Conservation (phyloP, 1,140 invertebrate genomes). For the Drosophila quadrilineata region DNA sequence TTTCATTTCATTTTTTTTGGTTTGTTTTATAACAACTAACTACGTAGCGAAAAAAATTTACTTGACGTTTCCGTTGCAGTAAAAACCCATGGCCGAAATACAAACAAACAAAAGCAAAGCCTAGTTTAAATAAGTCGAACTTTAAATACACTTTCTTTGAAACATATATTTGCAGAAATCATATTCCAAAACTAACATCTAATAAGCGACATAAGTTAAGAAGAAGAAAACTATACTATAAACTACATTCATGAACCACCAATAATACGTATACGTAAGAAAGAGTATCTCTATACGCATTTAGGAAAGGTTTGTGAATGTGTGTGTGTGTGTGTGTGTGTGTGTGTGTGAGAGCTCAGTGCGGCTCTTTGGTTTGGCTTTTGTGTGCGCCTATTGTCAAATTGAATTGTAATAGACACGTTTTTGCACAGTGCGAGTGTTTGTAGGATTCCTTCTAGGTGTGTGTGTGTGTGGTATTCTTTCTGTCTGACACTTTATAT, state of each 20-base stretch:
- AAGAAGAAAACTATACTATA: too few relatives aligned
- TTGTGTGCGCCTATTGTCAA: conserved; percentile 78
- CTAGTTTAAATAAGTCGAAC: too few relatives aligned
- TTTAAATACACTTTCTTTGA: too few relatives aligned
- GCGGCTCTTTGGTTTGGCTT: conserved; percentile 67
- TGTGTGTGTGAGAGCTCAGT: conserved; percentile 45
- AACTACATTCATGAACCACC: too few relatives aligned
- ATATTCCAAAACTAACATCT: too few relatives aligned
- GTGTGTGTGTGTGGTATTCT: conserved; percentile 17
- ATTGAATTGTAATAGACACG: conserved; percentile 79
- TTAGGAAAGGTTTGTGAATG: too few relatives aligned
- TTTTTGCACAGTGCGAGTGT: conserved; percentile 50
- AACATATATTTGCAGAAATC: too few relatives aligned
- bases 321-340: conserved; percentile 10
- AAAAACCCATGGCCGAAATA: conserved; percentile 76
- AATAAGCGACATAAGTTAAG: too few relatives aligned
- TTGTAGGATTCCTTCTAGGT: conserved; percentile 9
- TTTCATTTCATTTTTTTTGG: too few relatives aligned
- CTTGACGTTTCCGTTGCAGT: conserved; percentile 77
- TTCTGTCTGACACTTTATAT: conserved; percentile 67
- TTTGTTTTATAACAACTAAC: too few relatives aligned
- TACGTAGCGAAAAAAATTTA: conserved; percentile 70
- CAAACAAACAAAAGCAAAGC: conserved; percentile 52
- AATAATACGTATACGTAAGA: too few relatives aligned
- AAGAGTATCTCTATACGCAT: too few relatives aligned